Evolutionary conservation across 2,888 invertebrate species (phyloP), one percentile per base, ranked within the genome.

Genomic region (Uloborus plumipes): DNA sequence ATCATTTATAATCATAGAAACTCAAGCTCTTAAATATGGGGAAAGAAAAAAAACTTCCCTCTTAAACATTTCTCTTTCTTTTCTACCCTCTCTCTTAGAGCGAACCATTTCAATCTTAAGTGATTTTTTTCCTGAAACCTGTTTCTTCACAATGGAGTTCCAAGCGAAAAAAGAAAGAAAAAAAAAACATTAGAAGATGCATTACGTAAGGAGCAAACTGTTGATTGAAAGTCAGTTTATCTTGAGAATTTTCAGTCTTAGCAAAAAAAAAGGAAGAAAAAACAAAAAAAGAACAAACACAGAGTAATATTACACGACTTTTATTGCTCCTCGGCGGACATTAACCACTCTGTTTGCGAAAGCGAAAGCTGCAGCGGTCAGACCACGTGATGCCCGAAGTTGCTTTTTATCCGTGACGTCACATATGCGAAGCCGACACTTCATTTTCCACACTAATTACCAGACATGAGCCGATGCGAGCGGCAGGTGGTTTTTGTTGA

Each of bases 371-470:
- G 64, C 47, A 64, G 49, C 64, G 39, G 39, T 64, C 11, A 4
- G 15, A 31, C 14, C 64, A 64, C 64, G 64, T 64, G 64, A 64
- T 62, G 47, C 49, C 16, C 18, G 11, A 64, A 47, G 16, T 47
- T 39, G 13, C 18, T 47, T 14, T 39, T 39, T 39, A 6, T 20
- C 7, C n/a, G 62, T 64, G 47, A 64, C 64, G 64, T 64, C 64
- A 64, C 13, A 14, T 15, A 20, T 49, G 49, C 39, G 47, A 64
- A 47, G 64, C 64, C 49, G 64, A 47, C 64, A 64, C 49, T 64
- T 49, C 18, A 18, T 26, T 47, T 64, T 64, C 64, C 16, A n/a
- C 64, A 47, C 49, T 64, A 64, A 64, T 64, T 64, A 64, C 47
- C n/a, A 47, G 18, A 64, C 64, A 64, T 47, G 49, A 26, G 64